Conservation (phyloP, 92 coral and sea anemone genomes). For the Zoanthus solanderi region DNA sequence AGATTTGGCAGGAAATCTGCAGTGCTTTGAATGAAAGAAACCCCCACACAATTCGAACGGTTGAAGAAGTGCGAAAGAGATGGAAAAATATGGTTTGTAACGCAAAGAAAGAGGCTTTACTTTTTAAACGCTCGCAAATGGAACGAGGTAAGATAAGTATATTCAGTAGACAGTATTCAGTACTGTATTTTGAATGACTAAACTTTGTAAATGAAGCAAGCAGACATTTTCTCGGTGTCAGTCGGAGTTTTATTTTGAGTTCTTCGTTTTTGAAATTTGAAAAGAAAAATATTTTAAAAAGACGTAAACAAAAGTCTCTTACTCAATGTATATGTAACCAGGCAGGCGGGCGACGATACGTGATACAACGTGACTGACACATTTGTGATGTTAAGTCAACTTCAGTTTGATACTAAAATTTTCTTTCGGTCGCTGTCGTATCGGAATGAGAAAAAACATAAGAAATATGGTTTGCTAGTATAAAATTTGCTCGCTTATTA, state of each 20-base stretch:
- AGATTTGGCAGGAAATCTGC: slow-evolving; percentile 84
- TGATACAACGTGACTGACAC: background rate
- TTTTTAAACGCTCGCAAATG: slow-evolving; percentile 37
- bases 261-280: background rate
- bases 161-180: background rate
- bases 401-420: background rate
- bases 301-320: background rate
- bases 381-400: background rate
- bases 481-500: too few relatives aligned
- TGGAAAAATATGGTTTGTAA: slow-evolving; percentile 90
- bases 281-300: background rate
- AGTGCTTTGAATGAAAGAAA: slow-evolving; percentile 71
- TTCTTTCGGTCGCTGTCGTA: background rate
- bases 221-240: background rate
- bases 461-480: too few relatives aligned
- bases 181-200: background rate
- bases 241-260: background rate
- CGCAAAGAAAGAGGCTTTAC: slow-evolving; percentile 73
- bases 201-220: background rate
- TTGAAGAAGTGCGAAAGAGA: slow-evolving; percentile 80
- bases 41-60: slow-evolving; percentile 70
- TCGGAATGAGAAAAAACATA: background rate
- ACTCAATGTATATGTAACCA: background rate
- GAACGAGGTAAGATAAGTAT: slow-evolving; percentile 7
- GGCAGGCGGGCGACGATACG: background rate